Conservation (phyloP, 2,888 invertebrate species). For the Fragum whitleyi region DNA sequence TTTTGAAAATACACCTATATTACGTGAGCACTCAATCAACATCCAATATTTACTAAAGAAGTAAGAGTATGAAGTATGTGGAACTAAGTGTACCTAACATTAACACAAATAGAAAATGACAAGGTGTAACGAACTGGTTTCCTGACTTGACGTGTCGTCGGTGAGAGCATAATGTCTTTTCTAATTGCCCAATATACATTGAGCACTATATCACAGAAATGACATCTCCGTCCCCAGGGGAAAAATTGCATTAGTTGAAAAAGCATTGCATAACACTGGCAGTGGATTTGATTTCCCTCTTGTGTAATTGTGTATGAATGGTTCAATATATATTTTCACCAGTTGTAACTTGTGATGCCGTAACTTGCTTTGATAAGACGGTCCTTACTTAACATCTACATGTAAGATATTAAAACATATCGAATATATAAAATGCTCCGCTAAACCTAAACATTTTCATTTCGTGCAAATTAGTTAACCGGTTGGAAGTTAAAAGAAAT, state of each 20-base stretch:
- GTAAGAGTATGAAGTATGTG: too few relatives aligned
- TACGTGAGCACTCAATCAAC: too few relatives aligned
- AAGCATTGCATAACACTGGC: slow-evolving; percentile 1
- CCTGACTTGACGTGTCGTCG: background rate
- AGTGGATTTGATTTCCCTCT: background rate
- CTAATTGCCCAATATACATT: background rate
- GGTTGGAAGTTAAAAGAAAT: too few relatives aligned
- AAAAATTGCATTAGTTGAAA: slow-evolving; percentile 2
- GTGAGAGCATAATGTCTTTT: background rate
- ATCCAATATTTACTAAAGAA: too few relatives aligned
- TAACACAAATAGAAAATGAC: background rate
- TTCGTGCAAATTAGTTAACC: too few relatives aligned
- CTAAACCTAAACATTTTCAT: too few relatives aligned
- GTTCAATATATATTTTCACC: background rate
- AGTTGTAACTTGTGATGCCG: too few relatives aligned
- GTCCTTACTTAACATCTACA: too few relatives aligned
- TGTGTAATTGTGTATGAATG: background rate
- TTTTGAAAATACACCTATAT: too few relatives aligned
- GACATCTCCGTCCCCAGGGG: background rate
- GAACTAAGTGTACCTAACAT: background rate
- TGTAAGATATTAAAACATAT: too few relatives aligned
- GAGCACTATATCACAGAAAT: background rate
- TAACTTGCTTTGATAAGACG: too few relatives aligned
- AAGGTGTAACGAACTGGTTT: background rate
- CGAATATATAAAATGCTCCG: too few relatives aligned